phyloP scores from a whole-genome alignment of 2,888 invertebrate species.

The Rugalucina vietnamica region DNA sequence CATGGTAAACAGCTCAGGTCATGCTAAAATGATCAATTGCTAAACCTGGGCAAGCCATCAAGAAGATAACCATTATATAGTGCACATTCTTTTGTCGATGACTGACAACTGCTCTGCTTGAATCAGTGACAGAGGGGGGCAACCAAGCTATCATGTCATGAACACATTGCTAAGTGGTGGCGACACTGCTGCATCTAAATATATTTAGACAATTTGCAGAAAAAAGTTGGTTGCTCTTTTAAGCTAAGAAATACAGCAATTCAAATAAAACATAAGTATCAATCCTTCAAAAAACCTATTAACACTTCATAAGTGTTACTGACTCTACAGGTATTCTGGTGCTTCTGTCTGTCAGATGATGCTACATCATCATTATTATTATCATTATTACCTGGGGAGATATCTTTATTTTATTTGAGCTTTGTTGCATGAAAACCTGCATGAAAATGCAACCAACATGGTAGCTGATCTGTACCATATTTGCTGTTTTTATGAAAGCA shows the following conservation, averaged over 20 bases:
- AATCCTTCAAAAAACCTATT: not conserved
- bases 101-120: not conserved
- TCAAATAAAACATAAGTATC: not conserved
- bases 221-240: not conserved
- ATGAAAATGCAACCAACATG: no score
- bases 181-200: not conserved
- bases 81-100: not conserved
- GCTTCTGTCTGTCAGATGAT: conserved; percentile 3
- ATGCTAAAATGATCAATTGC: not conserved
- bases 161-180: not conserved
- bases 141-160: not conserved
- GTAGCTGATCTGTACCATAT: no score
- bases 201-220: not conserved
- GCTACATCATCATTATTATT: not conserved
- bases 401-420: no score
- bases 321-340: not conserved
- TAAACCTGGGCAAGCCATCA: not conserved
- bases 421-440: no score
- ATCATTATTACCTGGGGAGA: not conserved
- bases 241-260: not conserved
- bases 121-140: not conserved
- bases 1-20: not conserved
- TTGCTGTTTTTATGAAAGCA: no score
- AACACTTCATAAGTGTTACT: not conserved
- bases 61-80: not conserved